Evolutionary conservation across 2,113 vertebrate genomes (phyloP).

Genomic region (Saimiri boliviensis): DNA sequence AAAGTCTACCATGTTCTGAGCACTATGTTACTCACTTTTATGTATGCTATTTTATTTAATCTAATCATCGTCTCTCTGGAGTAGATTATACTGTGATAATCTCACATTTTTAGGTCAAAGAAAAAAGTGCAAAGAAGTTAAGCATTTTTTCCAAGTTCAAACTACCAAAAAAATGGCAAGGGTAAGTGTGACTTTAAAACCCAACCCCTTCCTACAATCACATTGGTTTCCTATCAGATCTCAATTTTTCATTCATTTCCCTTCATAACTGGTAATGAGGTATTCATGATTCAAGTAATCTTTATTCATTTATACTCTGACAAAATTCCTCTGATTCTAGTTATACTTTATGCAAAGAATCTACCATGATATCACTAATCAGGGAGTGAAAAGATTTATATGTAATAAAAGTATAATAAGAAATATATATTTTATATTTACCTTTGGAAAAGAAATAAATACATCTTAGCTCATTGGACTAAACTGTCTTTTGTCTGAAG

Average conservation of each 20-base stretch:
- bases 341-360: slow-evolving; percentile 5
- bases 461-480: background rate
- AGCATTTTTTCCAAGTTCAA: slow-evolving; percentile 15
- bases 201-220: background rate
- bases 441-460: slow-evolving; percentile 3
- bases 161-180: background rate
- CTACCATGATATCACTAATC: background rate
- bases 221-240: background rate
- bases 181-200: background rate
- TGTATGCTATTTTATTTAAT: background rate
- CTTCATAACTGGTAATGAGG: background rate
- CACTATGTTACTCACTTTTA: background rate
- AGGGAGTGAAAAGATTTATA: background rate
- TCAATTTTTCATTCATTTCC: background rate
- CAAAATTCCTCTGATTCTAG: background rate
- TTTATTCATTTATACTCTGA: background rate
- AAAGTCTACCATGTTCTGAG: background rate
- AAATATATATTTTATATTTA: slow-evolving; percentile 27
- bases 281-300: background rate
- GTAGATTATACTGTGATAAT: background rate
- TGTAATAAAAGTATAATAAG: background rate
- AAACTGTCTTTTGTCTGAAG: background rate
- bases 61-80: background rate
- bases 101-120: background rate
- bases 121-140: slow-evolving; percentile 11